Evolutionary conservation across 2,888 invertebrate species (phyloP).

Genomic region (Parasteatoda lunata): DNA sequence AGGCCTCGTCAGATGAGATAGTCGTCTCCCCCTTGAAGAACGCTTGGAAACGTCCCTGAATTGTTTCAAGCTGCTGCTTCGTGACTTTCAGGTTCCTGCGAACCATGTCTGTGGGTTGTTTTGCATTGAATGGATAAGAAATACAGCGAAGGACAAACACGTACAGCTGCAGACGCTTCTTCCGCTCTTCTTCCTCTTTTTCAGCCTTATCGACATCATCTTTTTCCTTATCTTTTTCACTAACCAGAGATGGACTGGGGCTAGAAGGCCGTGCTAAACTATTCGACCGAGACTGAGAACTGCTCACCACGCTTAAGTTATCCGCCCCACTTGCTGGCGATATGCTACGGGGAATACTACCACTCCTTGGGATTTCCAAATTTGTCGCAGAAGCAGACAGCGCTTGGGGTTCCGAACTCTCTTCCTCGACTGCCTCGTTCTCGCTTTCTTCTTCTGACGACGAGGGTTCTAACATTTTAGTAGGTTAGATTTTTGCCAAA

Average conservation of each 20-base stretch:
- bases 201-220: conserved; percentile 87
- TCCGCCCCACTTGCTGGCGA: conserved; percentile 70
- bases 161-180: conserved; percentile 94
- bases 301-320: conserved; percentile 70
- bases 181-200: conserved; percentile 95
- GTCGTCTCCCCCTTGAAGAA: conserved; percentile 99
- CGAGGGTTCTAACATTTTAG: conserved; percentile 76
- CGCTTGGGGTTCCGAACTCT: conserved; percentile 70
- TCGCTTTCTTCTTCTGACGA: conserved; percentile 77
- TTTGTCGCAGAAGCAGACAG: conserved; percentile 65
- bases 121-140: conserved; percentile 99
- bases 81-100: conserved; percentile 95
- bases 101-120: conserved; percentile 99
- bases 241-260: conserved; percentile 75
- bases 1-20: conserved; percentile 97
- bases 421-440: conserved; percentile 75
- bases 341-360: conserved; percentile 69
- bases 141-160: conserved; percentile 98
- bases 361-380: conserved; percentile 69
- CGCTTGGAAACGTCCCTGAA: conserved; percentile 94
- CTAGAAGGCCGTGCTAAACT: conserved; percentile 74
- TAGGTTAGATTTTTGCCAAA: conserved; percentile 6
- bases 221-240: conserved; percentile 70
- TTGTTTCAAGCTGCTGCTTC: conserved; percentile 94
- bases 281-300: conserved; percentile 72